These are phyloP conservation scores for Menidia menidia DNA, from an alignment of 2,797 vertebrate genomes.

Conservation along the genomic window DNA sequence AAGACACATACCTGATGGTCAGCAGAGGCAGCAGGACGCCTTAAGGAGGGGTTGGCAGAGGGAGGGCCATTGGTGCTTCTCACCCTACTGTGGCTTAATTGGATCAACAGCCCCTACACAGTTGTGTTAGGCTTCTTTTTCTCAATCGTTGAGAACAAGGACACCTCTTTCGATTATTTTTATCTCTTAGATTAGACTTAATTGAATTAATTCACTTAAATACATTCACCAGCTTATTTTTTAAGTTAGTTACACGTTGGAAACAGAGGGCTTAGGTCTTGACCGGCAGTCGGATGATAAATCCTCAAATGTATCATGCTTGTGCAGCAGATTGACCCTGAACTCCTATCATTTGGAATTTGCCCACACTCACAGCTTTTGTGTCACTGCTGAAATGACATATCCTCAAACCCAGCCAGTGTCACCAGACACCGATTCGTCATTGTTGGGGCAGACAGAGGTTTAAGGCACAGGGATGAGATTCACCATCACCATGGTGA, in stretches of 20 bases:
- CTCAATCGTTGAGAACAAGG: background rate
- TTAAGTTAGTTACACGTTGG: background rate
- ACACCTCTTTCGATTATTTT: background rate
- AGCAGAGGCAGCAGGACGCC: constrained; percentile 14
- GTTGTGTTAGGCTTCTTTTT: constrained; percentile 5
- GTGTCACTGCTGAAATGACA: background rate
- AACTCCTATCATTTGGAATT: constrained; percentile 19
- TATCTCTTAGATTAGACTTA: background rate
- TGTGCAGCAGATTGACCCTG: constrained; percentile 14
- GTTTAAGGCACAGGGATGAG: background rate
- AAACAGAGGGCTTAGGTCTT: constrained; percentile 16
- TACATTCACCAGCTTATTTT: background rate
- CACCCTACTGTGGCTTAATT: constrained; percentile 19
- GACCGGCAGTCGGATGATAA: constrained; percentile 18
- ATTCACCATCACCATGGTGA: background rate
- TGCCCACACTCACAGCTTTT: background rate
- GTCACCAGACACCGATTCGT: background rate
- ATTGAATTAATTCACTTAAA: background rate
- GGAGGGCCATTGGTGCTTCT: constrained; percentile 4
- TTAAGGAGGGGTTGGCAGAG: background rate
- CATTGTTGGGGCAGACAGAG: background rate
- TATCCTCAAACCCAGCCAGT: background rate
- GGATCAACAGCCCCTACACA: constrained; percentile 19
- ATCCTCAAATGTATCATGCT: constrained; percentile 29
- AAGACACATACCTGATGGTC: constrained; percentile 57